Percentiles rank a stretch among this genome's conserved stretches.
Evolutionary conservation across 2,113 vertebrate species (phyloP).

Genomic region (Prionailurus bengalensis): DNA sequence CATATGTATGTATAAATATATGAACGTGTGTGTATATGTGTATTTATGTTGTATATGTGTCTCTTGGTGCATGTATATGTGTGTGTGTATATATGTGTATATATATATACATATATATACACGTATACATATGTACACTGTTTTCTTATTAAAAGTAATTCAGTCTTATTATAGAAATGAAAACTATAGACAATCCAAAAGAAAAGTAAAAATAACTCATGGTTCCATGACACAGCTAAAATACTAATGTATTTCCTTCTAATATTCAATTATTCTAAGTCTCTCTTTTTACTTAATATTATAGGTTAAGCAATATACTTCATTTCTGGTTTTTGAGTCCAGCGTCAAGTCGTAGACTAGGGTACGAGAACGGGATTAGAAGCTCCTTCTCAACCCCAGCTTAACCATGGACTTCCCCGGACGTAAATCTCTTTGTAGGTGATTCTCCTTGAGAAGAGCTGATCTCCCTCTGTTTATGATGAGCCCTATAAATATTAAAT

Average conservation of each 20-base stretch:
- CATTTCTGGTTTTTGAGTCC: neutral
- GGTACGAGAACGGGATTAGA: neutral
- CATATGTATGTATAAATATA: neutral
- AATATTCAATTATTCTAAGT: neutral
- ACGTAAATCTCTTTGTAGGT: neutral
- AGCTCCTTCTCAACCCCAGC: neutral
- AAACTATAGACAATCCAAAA: neutral
- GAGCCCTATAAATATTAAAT: neutral
- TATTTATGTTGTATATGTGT: neutral
- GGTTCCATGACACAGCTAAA: neutral
- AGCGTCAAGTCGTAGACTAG: neutral
- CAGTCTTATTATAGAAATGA: neutral
- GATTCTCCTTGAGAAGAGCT: neutral
- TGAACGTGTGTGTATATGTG: neutral
- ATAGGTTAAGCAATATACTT: neutral
- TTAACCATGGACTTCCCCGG: neutral
- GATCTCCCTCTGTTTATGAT: neutral
- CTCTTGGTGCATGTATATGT: neutral
- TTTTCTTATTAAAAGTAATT: slow-evolving; percentile 31
- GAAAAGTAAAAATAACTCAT: neutral
- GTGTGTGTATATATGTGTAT: neutral
- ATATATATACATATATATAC: neutral
- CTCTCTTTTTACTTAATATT: neutral
- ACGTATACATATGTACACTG: neutral
- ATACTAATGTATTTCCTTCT: neutral